Evolutionary conservation across 1,140 invertebrate genomes (phyloP).

Genomic region (Caenorhabditis remanei): DNA sequence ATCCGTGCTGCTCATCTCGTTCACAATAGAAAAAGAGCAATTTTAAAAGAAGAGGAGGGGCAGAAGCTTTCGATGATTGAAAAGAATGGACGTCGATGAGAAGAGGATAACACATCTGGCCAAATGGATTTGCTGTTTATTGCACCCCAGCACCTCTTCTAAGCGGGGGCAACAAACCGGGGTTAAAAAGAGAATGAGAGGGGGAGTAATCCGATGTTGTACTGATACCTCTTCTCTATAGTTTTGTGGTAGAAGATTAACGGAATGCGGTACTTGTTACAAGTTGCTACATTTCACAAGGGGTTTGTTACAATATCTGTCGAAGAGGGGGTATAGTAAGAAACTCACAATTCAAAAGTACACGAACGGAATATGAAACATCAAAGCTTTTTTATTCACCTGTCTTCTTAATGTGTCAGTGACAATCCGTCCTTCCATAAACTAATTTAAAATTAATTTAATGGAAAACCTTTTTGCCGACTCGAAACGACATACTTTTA

Average conservation of each 20-base stretch:
- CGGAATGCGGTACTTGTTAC: too few species aligned
- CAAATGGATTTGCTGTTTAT: slow-evolving; percentile 38
- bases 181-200: background rate
- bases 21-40: slow-evolving; percentile 47
- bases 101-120: slow-evolving; percentile 50
- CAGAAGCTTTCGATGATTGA: slow-evolving; percentile 30
- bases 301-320: too few species aligned
- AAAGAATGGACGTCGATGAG: slow-evolving; percentile 8
- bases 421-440: too few species aligned
- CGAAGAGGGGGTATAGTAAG: too few species aligned
- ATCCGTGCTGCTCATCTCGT: background rate
- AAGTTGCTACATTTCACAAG: too few species aligned
- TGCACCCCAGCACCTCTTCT: background rate
- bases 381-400: too few species aligned
- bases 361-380: too few species aligned
- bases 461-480: background rate
- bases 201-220: background rate
- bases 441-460: too few species aligned
- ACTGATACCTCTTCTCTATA: slow-evolving; percentile 13
- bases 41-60: background rate
- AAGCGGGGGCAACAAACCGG: background rate
- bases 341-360: too few species aligned
- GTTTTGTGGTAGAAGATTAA: background rate
- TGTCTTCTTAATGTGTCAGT: too few species aligned
- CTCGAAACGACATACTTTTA: background rate